Evolutionary conservation across 2,113 vertebrate genomes (phyloP).

Genomic region (Eretmochelys imbricata): DNA sequence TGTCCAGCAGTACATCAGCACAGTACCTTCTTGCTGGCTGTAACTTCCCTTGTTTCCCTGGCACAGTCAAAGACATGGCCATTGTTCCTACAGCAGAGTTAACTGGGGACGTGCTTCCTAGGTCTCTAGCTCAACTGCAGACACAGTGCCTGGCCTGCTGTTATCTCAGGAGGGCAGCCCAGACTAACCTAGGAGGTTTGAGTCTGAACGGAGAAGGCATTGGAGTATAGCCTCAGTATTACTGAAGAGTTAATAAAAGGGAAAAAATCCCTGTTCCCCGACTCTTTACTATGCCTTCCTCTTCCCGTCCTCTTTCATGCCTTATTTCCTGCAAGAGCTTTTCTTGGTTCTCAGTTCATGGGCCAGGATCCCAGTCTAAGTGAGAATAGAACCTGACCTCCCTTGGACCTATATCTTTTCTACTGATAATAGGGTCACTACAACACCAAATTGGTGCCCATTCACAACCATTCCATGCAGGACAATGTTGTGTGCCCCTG

Average conservation of each 20-base stretch:
- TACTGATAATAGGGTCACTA: rapidly evolving
- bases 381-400: not conserved
- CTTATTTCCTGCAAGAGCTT: not conserved
- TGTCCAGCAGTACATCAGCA: not conserved
- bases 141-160: not conserved
- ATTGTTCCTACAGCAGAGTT: not conserved
- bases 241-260: not conserved
- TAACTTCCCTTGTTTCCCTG: not conserved
- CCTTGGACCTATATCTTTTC: not conserved
- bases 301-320: not conserved
- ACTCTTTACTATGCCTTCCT: not conserved
- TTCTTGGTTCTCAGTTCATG: not conserved
- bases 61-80: not conserved
- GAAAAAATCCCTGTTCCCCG: not conserved
- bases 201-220: not conserved
- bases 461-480: rapidly evolving
- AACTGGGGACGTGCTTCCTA: not conserved
- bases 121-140: rapidly evolving
- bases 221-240: not conserved
- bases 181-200: not conserved
- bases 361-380: too few relatives aligned
- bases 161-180: not conserved
- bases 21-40: not conserved
- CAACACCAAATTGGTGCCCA: rapidly evolving
- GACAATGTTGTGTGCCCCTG: not conserved